Evolutionary conservation across 2,113 vertebrate genomes (phyloP), one percentile per base, ranked within the genome.

Genomic region (Colius striatus): DNA sequence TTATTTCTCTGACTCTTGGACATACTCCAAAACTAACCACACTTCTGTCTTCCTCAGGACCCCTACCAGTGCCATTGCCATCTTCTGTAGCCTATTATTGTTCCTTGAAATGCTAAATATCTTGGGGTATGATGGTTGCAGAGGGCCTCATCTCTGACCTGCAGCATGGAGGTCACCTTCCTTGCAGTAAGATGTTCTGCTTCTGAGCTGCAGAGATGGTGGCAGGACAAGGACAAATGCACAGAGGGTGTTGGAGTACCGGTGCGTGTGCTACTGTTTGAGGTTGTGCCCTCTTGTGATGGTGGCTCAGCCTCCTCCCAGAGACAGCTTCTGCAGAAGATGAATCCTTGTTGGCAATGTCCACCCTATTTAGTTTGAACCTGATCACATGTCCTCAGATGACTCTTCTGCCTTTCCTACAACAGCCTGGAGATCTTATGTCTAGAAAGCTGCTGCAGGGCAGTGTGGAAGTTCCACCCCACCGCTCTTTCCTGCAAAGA

Each of bases 11-110:
- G 68, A 12, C 10, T 71, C 60, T 10, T 66, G 8, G 36, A 16
- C 5, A 0, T 43, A 3, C 21, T 16, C 16, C 19, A 41, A 57
- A 77, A 45, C 12, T 11, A 47, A 71, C 30, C 2, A 26, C 32
- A 22, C 5, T 13, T 18, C 27, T 26, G n/a, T 23, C 13, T 30
- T 65, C 29, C 51, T 63, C 19, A 11, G 55, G 18, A 30, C 10
- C 6, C 13, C 10, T 32, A 1, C 50, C 58, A 19, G 0, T 34
- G 57, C 22, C 4, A 0, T 16, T 66, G 47, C 63, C 27, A 29
- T 26, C 21, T 36, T 11, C 9, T 1, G 2, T 12, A 55, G 55
- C 12, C 26, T 6, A 5, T 20, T 29, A 16, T 1, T 51, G 25
- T n/a, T 62, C 43, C 71, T 45, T 78, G 53, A 75, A 38, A 30